A percentile compares a stretch with the other conserved stretches of the same genome.
phyloP scores from a whole-genome alignment of 1,140 invertebrate genomes.

The Caenorhabditis brenneri region DNA sequence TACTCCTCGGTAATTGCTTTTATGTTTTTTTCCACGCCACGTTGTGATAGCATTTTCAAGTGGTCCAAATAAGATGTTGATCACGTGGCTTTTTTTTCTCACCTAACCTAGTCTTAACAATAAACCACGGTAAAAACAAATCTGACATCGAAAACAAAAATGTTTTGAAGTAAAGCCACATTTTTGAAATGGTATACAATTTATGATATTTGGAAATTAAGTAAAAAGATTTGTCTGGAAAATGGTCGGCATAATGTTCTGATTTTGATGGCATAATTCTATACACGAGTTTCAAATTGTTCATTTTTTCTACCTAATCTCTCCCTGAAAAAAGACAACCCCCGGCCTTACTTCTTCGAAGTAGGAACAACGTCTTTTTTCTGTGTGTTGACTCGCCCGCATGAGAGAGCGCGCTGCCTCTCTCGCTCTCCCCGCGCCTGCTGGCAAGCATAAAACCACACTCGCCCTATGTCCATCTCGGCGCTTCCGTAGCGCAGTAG shows the following conservation, averaged over 20 bases:
- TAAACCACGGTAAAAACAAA: neutral
- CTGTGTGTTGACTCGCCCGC: too few species aligned
- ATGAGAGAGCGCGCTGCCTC: neutral
- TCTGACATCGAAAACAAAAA: neutral
- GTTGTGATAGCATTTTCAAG: slow-evolving; percentile 18
- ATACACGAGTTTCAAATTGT: too few species aligned
- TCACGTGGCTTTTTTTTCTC: neutral
- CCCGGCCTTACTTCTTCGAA: too few species aligned
- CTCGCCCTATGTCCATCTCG: too few species aligned
- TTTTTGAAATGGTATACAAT: neutral
- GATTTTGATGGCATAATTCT: too few species aligned
- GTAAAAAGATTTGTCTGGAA: too few species aligned
- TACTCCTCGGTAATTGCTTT: slow-evolving; percentile 36
- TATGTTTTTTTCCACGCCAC: neutral
- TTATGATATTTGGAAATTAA: too few species aligned
- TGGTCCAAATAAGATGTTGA: neutral
- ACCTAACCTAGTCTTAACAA: neutral
- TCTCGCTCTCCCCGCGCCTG: neutral
- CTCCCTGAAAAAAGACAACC: too few species aligned
- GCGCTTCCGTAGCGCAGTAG: slow-evolving; percentile 41
- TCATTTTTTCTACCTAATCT: too few species aligned
- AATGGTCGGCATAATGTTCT: too few species aligned
- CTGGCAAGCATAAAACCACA: neutral
- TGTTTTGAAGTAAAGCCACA: neutral
- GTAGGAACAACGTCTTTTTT: too few species aligned